phyloP scores from a whole-genome alignment of 35 echinoderm and acorn worm species.

The Hemicentrotus pulcherrimus region DNA sequence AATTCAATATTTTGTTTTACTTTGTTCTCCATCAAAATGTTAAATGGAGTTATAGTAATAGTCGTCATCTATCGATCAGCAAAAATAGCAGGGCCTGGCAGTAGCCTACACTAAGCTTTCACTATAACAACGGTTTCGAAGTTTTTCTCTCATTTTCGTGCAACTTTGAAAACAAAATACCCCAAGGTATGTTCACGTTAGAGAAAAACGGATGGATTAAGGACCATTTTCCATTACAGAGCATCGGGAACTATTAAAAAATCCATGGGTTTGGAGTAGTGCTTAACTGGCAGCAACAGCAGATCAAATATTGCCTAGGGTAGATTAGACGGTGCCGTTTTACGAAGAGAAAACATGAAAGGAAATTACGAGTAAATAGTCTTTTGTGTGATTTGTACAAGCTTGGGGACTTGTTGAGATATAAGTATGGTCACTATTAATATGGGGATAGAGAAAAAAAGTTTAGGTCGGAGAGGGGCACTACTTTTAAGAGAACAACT shows the following conservation, averaged over 20 bases:
- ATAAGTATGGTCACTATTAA: background rate
- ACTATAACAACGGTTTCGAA: background rate
- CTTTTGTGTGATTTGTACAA: background rate
- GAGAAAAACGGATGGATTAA: background rate
- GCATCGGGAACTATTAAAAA: background rate
- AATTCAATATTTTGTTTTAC: too few species aligned
- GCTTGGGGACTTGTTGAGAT: background rate
- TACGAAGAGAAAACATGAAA: background rate
- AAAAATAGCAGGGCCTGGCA: background rate
- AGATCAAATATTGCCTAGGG: conserved; percentile 47
- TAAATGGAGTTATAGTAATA: too few species aligned
- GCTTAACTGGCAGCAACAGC: conserved; percentile 48
- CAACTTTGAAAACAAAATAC: conserved; percentile 24
- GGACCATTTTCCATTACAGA: background rate
- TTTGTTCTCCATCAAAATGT: too few species aligned
- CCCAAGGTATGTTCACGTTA: conserved; percentile 13
- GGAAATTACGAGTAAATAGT: conserved; percentile 19
- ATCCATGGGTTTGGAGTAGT: background rate
- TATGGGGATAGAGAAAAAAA: background rate
- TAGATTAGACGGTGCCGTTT: conserved; percentile 21
- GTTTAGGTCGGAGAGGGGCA: background rate
- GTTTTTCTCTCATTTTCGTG: background rate
- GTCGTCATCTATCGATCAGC: background rate
- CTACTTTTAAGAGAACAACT: background rate
- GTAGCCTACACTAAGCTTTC: background rate